phyloP scores from a whole-genome alignment of 2,797 vertebrate species.

The Acanthornis magna region DNA sequence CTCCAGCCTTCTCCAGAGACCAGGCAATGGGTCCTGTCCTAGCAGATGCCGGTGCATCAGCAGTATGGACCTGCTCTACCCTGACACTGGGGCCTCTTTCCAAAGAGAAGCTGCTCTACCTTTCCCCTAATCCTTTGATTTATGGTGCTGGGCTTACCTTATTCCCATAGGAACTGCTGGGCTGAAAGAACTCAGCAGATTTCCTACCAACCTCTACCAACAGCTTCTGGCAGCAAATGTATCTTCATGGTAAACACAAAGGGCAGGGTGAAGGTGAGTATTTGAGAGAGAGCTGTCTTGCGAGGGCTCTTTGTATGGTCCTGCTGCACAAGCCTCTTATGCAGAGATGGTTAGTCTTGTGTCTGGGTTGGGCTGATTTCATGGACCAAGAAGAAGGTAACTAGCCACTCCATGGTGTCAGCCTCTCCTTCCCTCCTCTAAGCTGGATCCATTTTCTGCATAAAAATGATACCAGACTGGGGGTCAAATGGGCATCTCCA shows the following conservation, averaged over 20 bases:
- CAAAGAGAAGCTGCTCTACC: background rate
- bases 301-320: background rate
- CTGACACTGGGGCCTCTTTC: background rate
- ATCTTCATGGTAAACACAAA: background rate
- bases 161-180: background rate
- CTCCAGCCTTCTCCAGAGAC: background rate
- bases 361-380: background rate
- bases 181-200: background rate
- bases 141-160: background rate
- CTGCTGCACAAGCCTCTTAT: background rate
- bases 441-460: background rate
- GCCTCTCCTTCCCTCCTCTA: background rate
- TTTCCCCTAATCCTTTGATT: background rate
- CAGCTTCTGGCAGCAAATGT: background rate
- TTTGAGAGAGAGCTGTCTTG: background rate
- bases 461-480: background rate
- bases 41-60: background rate
- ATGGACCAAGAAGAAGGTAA: background rate
- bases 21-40: background rate
- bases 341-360: fast-evolving
- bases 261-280: background rate
- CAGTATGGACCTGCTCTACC: background rate
- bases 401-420: background rate
- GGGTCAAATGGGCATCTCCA: background rate
- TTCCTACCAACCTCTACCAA: background rate